Base-by-base conservation (phyloP, 1,140 invertebrate species). In the Aphis craccivora region DNA sequence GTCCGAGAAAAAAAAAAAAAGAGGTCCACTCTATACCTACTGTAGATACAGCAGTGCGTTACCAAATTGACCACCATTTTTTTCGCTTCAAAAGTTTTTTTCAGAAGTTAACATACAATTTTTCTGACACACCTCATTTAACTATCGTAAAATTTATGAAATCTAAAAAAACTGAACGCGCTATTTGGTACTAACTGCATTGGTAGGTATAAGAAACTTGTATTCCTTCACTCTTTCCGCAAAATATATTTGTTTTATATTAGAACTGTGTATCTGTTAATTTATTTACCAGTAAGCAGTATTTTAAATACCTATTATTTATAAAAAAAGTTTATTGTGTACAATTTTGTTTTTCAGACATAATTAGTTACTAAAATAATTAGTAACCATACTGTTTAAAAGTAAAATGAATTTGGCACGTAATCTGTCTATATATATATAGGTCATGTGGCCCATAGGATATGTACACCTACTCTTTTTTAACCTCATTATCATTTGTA, bases 401-500 rank as follows among this genome's bases (percentile, higher is more conserved):
- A 76, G 30, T 76, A 76, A 76, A 76, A n/a, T 76, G 60, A 14
- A 76, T 76, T 76, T 76, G 60, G 60, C 60, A 76, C 30, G 4
- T 76, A n/a, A 76, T n/a, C 60, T n/a, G 30, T 1, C n/a, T 30
- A 76, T n/a, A 30, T 30, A 18, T n/a, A 76, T 76, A n/a, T 76
- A 76, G 60, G 30, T 76, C 60, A n/a, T 76, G n/a, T 76, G n/a
- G 60, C 37, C 37, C 37, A 40, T 40, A 40, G 3, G 30, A 76
- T n/a, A 76, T 1, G 11, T 18, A 76, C 60, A 76, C 60, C 30
- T 76, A 76, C 60, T 76, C 30, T 18, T 76, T 76, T 76, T n/a
- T 76, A 51, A 76, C 60, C n/a, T 76, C n/a, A n/a, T 76, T 76
- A 76, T 76, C 60, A 76, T 76, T 76, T 76, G 60, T 76, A n/a